Evolutionary conservation across 2,888 invertebrate genomes (phyloP), one percentile per base, ranked within the genome.

Genomic region (Silvanus unidentatus): DNA sequence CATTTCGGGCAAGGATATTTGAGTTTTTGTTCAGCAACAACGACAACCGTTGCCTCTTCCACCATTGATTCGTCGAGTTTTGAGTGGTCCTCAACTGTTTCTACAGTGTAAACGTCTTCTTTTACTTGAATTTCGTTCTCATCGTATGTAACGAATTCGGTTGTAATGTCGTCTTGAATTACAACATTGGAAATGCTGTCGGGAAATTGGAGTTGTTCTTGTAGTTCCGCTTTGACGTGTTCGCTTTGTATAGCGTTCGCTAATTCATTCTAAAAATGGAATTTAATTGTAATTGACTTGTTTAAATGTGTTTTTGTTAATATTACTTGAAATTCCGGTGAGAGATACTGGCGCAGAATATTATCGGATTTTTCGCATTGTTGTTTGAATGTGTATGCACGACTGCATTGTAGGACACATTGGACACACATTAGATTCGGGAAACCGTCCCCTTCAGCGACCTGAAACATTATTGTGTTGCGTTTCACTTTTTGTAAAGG

Each of bases 391-490:
- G 75, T 72, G 52, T 74, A 75, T 1, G 75, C 73, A 46, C 74
- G 62, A 53, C 75, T 75, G 46, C 75, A 72, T 57, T 75, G 74
- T 6, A 75, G 54, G 27, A 75, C 72, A 55, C 76, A 76, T 54
- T 75, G 75, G n/a, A 75, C 71, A 51, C 76, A 76, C 65, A 76
- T 70, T 9, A 71, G 63, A 50, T 70, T 65, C 11, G 76, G 75
- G 40, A 74, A 63, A 13, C 74, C 75, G 64, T 76, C 76, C 37
- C 67, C 70, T 63, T 69, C 62, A 42, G 66, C 52, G 8, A 75
- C 69, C 75, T 75, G 51, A 42, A 60, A 55, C 32, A 16, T 28
- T 9, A 28, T 28, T 9, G n/a, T n/a, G n/a, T n/a, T 28, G 10
- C 28, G 28, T 28, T 28, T 28, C 10, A 32, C 10, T n/a, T 32